Conservation (phyloP, 2,797 vertebrate genomes). For the Heliangelus exortis region DNA sequence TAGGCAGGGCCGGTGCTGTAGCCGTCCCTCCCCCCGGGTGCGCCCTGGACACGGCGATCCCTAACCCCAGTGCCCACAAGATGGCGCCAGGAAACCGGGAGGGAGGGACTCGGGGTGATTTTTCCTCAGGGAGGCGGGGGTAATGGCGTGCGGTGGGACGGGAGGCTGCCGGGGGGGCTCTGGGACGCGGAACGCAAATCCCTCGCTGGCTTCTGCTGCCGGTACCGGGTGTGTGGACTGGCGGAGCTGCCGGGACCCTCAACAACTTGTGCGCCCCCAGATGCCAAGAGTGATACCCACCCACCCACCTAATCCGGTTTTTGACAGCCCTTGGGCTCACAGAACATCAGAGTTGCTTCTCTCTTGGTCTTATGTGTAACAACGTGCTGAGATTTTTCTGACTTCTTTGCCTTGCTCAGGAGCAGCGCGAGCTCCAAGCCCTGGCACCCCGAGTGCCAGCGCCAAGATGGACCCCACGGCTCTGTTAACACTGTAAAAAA, state of each 20-base stretch:
- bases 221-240: rapidly evolving
- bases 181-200: rapidly evolving
- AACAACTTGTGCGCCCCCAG: rapidly evolving
- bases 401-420: not conserved
- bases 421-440: not conserved
- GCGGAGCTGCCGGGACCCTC: rapidly evolving
- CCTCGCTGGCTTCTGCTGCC: rapidly evolving
- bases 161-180: rapidly evolving
- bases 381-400: no score
- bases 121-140: not conserved
- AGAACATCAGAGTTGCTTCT: no score
- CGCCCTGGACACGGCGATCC: no score
- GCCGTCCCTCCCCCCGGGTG: no score
- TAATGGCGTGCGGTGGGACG: rapidly evolving
- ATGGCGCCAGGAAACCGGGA: not conserved
- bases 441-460: no score
- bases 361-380: not conserved
- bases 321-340: not conserved
- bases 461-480: rapidly evolving
- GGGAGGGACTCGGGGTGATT: no score
- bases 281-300: rapidly evolving
- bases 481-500: rapidly evolving
- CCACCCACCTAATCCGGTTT: no score
- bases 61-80: not conserved
- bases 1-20: not conserved